Base-by-base conservation (phyloP, 2,113 vertebrate species). In the Rhegmatorhina hoffmannsi region DNA sequence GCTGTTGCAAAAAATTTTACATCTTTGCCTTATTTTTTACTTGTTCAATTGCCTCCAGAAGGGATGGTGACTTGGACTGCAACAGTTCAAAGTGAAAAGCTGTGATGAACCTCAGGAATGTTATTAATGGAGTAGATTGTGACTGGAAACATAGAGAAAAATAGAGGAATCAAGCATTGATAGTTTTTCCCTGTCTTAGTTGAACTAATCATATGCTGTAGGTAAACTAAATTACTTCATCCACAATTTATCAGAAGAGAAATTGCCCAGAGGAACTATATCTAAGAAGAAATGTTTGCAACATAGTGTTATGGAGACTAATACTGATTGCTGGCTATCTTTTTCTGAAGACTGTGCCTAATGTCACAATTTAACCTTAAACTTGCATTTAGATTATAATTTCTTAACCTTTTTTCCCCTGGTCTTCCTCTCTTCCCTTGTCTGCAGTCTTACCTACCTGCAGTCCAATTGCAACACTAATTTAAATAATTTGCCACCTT, bases 401-500 rank as follows among this genome's bases (percentile, higher is more conserved):
- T 72, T 81, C 29, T 24, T 47, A 76, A 62, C 1, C 4, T 69
- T 69, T 49, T 62, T 47, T 16, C 36, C 58, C 4, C 34, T 25
- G 4, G 4, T 46, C 7, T 86, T 24, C 6, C 7, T 75, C 18
- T 64, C 33, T 92, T 29, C 6, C 16, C 4, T 6, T 29, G 18
- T 20, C 66, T 59, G 17, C 25, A 74, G n/a, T 83, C 59, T 38
- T 46, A 84, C 33, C 3, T 47, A 81, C 8, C 10, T 29, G 3
- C 12, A 77, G 49, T 50, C 20, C 63, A 85, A 46, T 50, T 59
- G 44, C 49, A 73, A 14, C 9, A 83, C 56, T 93, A 92, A 96
- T 96, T 96, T 96, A 92, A 95, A 85, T 66, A 58, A 85, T 62
- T 85, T 83, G 21, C 78, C 52, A 82, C 62, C 50, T 97, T 77